phyloP scores from a whole-genome alignment of 2,113 vertebrate genomes.

The Bufo gargarizans region DNA sequence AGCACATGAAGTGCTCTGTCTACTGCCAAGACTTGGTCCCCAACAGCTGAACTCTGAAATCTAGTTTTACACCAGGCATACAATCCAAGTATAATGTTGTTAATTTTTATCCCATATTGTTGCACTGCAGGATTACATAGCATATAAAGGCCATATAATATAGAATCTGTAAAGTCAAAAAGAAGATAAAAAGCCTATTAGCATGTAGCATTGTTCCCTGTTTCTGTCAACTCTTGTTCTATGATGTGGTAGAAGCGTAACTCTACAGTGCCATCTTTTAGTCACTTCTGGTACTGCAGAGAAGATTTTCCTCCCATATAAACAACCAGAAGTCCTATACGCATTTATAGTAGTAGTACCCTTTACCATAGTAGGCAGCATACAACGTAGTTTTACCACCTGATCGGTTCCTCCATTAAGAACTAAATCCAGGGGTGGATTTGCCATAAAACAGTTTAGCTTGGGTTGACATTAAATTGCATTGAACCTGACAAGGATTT shows the following conservation, averaged over 20 bases:
- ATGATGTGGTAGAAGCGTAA: not conserved
- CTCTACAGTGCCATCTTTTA: conserved; percentile 10
- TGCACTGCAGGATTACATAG: not conserved
- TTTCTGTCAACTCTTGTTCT: not conserved
- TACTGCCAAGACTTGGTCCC: not conserved
- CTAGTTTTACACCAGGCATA: too few species aligned
- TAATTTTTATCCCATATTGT: not conserved
- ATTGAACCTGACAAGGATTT: too few species aligned
- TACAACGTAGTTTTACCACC: too few species aligned
- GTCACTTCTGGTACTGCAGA: conserved; percentile 2
- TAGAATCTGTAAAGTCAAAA: not conserved
- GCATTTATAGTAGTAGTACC: too few species aligned
- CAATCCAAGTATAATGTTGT: too few species aligned
- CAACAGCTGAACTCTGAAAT: not conserved
- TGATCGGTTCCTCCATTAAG: too few species aligned
- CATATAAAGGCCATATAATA: not conserved
- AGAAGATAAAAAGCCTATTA: not conserved
- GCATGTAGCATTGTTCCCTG: not conserved
- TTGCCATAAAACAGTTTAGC: too few species aligned
- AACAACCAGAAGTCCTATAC: too few species aligned
- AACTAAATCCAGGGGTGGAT: too few species aligned
- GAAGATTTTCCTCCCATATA: not conserved
- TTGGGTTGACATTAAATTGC: too few species aligned
- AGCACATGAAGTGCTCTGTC: too few species aligned
- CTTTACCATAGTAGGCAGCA: too few species aligned